Evolutionary conservation across 2,888 invertebrate species (phyloP).

Genomic region (Ophraella communa): DNA sequence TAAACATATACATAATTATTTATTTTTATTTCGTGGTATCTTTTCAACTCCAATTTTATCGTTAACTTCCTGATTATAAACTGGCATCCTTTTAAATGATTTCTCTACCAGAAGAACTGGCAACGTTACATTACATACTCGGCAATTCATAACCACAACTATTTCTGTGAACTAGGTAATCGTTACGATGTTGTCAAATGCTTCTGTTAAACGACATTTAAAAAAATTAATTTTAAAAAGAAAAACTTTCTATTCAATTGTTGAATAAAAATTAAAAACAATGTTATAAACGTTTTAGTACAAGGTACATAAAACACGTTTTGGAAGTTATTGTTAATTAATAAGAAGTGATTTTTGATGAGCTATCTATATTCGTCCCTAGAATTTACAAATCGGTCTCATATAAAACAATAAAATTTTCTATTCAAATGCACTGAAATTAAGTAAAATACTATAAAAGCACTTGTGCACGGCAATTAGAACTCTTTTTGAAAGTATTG

Average conservation of each 20-base stretch:
- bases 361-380: too few relatives aligned
- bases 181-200: not conserved
- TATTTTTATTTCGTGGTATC: not conserved
- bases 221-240: not conserved
- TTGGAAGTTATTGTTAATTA: too few relatives aligned
- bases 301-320: too few relatives aligned
- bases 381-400: too few relatives aligned
- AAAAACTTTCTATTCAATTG: not conserved
- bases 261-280: too few relatives aligned
- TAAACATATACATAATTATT: not conserved
- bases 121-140: constrained; percentile 2
- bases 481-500: too few relatives aligned
- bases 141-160: not conserved
- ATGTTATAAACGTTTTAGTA: too few relatives aligned
- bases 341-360: too few relatives aligned
- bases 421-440: too few relatives aligned
- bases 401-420: too few relatives aligned
- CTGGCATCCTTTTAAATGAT: not conserved
- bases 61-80: constrained; percentile 12
- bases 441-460: too few relatives aligned
- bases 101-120: constrained; percentile 4
- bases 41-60: constrained; percentile 2
- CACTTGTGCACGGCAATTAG: too few relatives aligned
- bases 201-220: not conserved
- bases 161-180: constrained; percentile 11